Evolutionary conservation across 1,140 invertebrate species (phyloP).

Genomic region (Trichonephila clavipes): DNA sequence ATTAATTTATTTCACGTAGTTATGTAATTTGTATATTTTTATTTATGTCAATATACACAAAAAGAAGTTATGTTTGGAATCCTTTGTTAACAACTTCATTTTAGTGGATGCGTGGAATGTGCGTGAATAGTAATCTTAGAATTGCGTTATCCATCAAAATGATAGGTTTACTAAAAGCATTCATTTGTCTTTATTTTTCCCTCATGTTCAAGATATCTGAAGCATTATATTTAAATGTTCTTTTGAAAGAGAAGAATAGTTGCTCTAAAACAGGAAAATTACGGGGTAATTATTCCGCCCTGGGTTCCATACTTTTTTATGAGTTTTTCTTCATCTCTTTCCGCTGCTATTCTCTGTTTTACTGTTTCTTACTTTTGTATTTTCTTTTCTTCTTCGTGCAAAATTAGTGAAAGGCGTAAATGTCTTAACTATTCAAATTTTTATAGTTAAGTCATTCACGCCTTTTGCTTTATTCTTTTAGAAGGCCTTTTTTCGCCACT

Average conservation of each 20-base stretch:
- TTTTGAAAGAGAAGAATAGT: neutral
- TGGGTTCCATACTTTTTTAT: neutral
- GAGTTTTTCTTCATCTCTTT: constrained; percentile 3
- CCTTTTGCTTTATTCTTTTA: neutral
- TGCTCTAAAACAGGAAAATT: constrained; percentile 66
- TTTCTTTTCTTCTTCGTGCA: neutral
- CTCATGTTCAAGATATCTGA: neutral
- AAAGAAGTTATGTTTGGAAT: neutral
- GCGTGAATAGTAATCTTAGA: neutral
- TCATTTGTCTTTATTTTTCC: neutral
- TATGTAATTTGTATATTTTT: neutral
- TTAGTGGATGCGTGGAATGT: neutral
- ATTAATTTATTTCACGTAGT: too few species aligned
- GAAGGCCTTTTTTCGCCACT: too few species aligned
- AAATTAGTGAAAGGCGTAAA: neutral
- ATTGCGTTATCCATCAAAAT: constrained; percentile 1
- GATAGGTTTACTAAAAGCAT: neutral
- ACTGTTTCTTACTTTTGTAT: neutral
- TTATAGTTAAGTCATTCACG: constrained; percentile 36
- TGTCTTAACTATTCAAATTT: constrained; percentile 8
- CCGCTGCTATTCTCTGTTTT: neutral
- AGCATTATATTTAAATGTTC: constrained; percentile 10
- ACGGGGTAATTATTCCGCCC: constrained; percentile 63
- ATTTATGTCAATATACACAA: neutral
- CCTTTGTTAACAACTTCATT: neutral